phyloP scores from a whole-genome alignment of 2,888 invertebrate species.

The Macropis europaea region DNA sequence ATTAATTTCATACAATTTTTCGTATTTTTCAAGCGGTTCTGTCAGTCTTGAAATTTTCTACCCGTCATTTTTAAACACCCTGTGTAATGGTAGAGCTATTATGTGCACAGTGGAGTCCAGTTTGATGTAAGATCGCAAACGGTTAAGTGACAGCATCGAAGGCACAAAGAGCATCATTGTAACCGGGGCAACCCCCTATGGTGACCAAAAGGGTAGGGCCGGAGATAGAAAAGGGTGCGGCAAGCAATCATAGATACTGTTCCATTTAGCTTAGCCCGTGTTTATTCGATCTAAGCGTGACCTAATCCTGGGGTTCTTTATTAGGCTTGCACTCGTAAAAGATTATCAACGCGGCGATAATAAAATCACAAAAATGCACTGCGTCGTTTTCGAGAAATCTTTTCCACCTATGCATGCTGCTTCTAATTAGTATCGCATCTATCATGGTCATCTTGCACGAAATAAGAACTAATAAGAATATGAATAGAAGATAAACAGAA shows the following conservation, averaged over 20 bases:
- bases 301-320: slow-evolving; percentile 50
- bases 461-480: not conserved
- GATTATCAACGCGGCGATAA: slow-evolving; percentile 40
- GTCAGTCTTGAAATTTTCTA: no score
- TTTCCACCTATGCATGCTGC: not conserved
- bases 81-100: no score
- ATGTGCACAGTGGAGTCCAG: not conserved
- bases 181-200: slow-evolving; percentile 52
- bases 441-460: no score
- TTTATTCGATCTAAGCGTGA: slow-evolving; percentile 64
- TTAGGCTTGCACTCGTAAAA: slow-evolving; percentile 40
- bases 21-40: no score
- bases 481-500: not conserved
- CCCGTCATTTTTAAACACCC: no score
- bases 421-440: no score
- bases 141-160: slow-evolving; percentile 30
- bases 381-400: not conserved
- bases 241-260: slow-evolving; percentile 65
- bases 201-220: slow-evolving; percentile 71
- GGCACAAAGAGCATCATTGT: slow-evolving; percentile 41
- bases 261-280: slow-evolving; percentile 68
- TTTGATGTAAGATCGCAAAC: slow-evolving; percentile 2
- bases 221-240: slow-evolving; percentile 70
- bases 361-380: slow-evolving; percentile 20
- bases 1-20: no score